Evolutionary conservation across 2,888 invertebrate genomes (phyloP).

Genomic region (Clivina fossor): DNA sequence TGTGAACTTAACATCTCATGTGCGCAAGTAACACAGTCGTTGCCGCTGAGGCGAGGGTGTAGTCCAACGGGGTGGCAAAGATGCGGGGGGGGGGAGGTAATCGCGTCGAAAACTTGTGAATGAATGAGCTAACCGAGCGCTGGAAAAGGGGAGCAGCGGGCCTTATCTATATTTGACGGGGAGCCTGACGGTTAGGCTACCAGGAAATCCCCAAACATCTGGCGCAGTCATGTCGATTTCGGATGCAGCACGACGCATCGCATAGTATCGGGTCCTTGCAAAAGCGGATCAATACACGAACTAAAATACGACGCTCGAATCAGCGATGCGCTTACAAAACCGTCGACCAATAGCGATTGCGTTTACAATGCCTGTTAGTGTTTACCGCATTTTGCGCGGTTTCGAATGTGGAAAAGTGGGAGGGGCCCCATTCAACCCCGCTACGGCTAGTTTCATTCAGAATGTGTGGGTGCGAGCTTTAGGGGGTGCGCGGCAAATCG

Average conservation of each 20-base stretch:
- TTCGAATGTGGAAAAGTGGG: slow-evolving; percentile 23
- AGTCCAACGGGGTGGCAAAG: neutral
- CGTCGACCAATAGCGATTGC: slow-evolving; percentile 3
- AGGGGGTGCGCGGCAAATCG: slow-evolving; percentile 58
- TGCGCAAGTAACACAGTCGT: neutral
- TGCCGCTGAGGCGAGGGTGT: neutral
- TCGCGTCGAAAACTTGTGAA: slow-evolving; percentile 22
- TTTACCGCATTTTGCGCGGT: slow-evolving; percentile 33
- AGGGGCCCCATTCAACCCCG: slow-evolving; percentile 43
- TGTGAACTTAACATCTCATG: neutral
- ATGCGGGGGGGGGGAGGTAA: slow-evolving; percentile 5
- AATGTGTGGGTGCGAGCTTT: slow-evolving; percentile 63
- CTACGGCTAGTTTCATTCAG: slow-evolving; percentile 63
- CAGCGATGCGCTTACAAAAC: slow-evolving; percentile 5
- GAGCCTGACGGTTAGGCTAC: slow-evolving; percentile 18
- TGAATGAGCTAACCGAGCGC: slow-evolving; percentile 13
- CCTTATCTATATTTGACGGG: too few relatives aligned
- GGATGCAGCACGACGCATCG: slow-evolving; percentile 13
- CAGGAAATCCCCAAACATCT: slow-evolving; percentile 32
- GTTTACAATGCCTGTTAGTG: slow-evolving; percentile 10
- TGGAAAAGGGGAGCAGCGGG: neutral
- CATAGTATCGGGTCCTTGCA: slow-evolving; percentile 31
- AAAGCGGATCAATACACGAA: slow-evolving; percentile 26
- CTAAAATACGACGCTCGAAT: slow-evolving; percentile 9
- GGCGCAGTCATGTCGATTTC: slow-evolving; percentile 20